Conservation (phyloP, 2,113 vertebrate species). For the Lonchura striata region DNA sequence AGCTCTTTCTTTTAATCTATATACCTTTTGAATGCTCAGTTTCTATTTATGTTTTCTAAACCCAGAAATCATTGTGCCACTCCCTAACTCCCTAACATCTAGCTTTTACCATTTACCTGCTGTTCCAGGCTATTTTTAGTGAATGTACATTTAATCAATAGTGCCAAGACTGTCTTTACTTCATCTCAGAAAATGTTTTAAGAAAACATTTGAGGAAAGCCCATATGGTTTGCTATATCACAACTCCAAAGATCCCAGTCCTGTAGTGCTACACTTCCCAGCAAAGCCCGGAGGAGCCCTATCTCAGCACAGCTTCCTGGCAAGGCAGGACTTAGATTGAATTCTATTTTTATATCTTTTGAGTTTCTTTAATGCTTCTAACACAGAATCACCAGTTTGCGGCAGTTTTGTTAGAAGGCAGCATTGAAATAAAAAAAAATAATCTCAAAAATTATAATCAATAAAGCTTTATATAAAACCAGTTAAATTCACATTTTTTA, state of each 20-base stretch:
- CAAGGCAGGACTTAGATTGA: background rate
- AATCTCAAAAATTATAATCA: background rate
- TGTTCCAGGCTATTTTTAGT: background rate
- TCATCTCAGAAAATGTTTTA: background rate
- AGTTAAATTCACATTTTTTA: background rate
- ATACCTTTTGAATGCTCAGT: background rate
- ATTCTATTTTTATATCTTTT: background rate
- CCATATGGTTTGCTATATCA: background rate
- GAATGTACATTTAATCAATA: background rate
- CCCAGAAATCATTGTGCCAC: background rate
- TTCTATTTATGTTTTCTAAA: background rate
- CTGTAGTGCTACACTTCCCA: background rate
- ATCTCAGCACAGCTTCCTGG: background rate
- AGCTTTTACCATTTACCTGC: background rate
- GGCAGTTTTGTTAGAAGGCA: background rate
- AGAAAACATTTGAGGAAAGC: background rate
- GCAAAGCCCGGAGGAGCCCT: background rate
- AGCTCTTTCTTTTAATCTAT: background rate
- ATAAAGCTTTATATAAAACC: background rate
- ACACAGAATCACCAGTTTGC: background rate
- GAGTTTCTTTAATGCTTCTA: background rate
- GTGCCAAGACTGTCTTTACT: background rate
- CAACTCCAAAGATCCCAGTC: background rate
- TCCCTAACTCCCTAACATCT: background rate
- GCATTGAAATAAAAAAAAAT: background rate